Conservation (phyloP, 2,888 invertebrate genomes). For the Nezara viridula region DNA sequence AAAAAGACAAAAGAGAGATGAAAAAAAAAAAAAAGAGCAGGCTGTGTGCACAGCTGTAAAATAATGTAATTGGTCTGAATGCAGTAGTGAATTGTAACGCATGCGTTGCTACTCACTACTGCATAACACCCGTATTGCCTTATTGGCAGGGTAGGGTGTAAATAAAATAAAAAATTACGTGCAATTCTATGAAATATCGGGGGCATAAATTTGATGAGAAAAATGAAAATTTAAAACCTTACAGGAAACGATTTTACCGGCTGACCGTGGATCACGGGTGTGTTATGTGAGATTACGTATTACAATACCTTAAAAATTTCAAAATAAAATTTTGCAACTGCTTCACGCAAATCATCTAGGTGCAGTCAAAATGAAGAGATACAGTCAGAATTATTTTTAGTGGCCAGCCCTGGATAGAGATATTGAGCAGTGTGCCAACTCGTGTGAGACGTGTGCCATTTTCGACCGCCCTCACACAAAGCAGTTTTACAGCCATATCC, state of each 20-base stretch:
- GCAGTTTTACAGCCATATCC: constrained; percentile 32
- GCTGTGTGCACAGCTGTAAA: no score
- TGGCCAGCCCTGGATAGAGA: neutral
- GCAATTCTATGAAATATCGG: no score
- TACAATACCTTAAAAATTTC: constrained; percentile 52
- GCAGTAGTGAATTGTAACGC: no score
- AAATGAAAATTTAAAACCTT: constrained; percentile 51
- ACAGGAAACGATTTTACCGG: constrained; percentile 39
- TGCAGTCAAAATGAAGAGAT: neutral
- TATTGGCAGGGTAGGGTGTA: no score
- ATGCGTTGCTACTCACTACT: no score
- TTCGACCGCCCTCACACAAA: constrained; percentile 1
- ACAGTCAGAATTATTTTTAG: neutral
- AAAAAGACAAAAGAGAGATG: no score
- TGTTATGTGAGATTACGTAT: constrained; percentile 58
- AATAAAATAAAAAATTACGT: no score
- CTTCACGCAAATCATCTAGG: constrained; percentile 61
- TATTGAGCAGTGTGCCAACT: constrained; percentile 56
- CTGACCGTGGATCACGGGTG: constrained; percentile 60
- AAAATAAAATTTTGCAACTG: constrained; percentile 45
- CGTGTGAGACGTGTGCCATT: neutral
- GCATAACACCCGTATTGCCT: no score
- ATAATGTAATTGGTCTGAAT: no score
- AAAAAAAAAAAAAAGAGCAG: no score
- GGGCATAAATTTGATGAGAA: neutral